phyloP scores from a whole-genome alignment of 2,888 invertebrate genomes.

The Microctonus brassicae region DNA sequence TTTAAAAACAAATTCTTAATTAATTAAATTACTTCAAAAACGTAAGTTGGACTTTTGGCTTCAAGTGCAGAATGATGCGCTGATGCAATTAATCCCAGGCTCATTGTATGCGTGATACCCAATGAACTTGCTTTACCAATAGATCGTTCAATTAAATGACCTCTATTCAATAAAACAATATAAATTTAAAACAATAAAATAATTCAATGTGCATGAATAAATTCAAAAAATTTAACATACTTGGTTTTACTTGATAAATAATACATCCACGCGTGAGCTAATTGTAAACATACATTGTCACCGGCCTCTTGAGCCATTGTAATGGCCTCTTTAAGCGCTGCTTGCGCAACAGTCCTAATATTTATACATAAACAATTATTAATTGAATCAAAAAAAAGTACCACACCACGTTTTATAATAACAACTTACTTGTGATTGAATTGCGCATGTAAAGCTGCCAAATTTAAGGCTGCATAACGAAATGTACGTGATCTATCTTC shows the following conservation, averaged over 20 bases:
- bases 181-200: conserved; percentile 13
- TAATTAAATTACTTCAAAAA: conserved; percentile 73
- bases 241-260: conserved; percentile 72
- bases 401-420: conserved; percentile 3
- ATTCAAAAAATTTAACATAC: conserved; percentile 53
- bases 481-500: conserved; percentile 77
- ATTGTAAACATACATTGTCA: conserved; percentile 87
- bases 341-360: conserved; percentile 81
- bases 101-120: conserved; percentile 79
- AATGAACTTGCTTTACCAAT: conserved; percentile 79
- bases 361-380: conserved; percentile 41
- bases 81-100: conserved; percentile 81
- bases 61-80: conserved; percentile 83
- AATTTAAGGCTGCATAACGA: conserved; percentile 90
- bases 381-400: neutral
- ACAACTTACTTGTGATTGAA: conserved; percentile 82
- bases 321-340: conserved; percentile 88
- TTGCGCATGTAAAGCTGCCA: conserved; percentile 89
- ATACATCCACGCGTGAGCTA: conserved; percentile 87
- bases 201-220: conserved; percentile 2
- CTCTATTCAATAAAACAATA: conserved; percentile 61
- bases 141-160: conserved; percentile 77
- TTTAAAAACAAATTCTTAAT: conserved; percentile 4
- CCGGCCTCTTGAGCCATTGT: conserved; percentile 89
- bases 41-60: conserved; percentile 76